phyloP scores from a whole-genome alignment of 1,140 invertebrate species.

The Ostrea edulis region DNA sequence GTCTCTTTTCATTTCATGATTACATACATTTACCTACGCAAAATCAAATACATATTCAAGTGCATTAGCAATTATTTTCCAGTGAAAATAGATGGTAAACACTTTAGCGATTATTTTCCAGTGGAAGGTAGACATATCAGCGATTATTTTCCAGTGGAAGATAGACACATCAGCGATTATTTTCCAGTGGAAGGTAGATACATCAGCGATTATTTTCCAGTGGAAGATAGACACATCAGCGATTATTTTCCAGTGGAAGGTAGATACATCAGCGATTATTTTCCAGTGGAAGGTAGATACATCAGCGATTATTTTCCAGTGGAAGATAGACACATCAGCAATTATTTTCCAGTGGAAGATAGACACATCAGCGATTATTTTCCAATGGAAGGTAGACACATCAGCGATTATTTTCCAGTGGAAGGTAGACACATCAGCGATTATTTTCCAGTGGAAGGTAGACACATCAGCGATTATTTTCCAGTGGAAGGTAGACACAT shows the following conservation, averaged over 20 bases:
- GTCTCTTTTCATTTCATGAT: too few relatives aligned
- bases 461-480: constrained; percentile 37
- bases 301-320: too few relatives aligned
- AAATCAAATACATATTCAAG: too few relatives aligned
- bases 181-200: not conserved
- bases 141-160: too few relatives aligned
- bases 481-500: constrained; percentile 31
- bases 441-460: too few relatives aligned
- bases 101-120: constrained; percentile 55
- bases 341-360: too few relatives aligned
- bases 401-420: too few relatives aligned
- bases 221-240: constrained; percentile 29
- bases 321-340: constrained; percentile 25
- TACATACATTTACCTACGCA: too few relatives aligned
- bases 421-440: constrained; percentile 31
- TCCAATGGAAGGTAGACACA: constrained; percentile 27
- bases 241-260: too few relatives aligned
- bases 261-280: constrained; percentile 35
- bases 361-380: constrained; percentile 36
- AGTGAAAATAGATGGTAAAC: too few relatives aligned
- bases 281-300: constrained; percentile 28
- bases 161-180: constrained; percentile 34
- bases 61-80: too few relatives aligned
- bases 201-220: not conserved
- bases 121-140: constrained; percentile 1